Evolutionary conservation across 2,888 invertebrate species (phyloP).

Genomic region (Tridacna gigas): DNA sequence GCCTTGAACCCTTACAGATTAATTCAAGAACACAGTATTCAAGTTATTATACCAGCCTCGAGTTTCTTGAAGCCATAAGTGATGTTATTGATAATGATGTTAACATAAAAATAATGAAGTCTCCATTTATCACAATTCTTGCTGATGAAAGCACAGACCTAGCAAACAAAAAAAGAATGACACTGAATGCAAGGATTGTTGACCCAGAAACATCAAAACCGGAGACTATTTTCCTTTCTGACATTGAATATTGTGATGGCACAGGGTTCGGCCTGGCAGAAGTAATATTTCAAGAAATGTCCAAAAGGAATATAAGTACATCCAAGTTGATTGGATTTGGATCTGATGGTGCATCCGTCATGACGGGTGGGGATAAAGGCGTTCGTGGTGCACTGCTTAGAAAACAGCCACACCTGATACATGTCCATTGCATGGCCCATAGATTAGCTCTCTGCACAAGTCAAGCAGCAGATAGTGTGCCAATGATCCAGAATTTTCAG

Average conservation of each 20-base stretch:
- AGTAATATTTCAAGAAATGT: conserved; percentile 33
- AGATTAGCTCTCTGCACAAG: conserved; percentile 47
- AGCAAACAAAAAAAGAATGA: conserved; percentile 46
- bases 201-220: conserved; percentile 26
- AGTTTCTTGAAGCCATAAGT: conserved; percentile 33
- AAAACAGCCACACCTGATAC: conserved; percentile 46
- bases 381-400: conserved; percentile 28
- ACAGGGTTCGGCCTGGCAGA: conserved; percentile 34
- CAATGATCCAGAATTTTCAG: conserved; percentile 28
- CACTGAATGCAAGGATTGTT: conserved; percentile 35
- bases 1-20: conserved; percentile 13
- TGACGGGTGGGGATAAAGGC: conserved; percentile 50
- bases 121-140: conserved; percentile 34
- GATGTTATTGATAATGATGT: conserved; percentile 29
- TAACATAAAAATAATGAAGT: too few relatives aligned
- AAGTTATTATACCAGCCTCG: conserved; percentile 33
- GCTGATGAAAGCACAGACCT: conserved; percentile 53
- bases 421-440: conserved; percentile 57
- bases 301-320: conserved; percentile 6
- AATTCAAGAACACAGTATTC: conserved; percentile 14
- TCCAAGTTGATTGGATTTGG: conserved; percentile 44
- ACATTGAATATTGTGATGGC: conserved; percentile 40
- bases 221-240: conserved; percentile 23
- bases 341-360: conserved; percentile 47
- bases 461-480: conserved; percentile 43